These are phyloP conservation scores for Rhingia campestris DNA, from an alignment of 2,888 invertebrate genomes.

Conservation along the genomic window DNA sequence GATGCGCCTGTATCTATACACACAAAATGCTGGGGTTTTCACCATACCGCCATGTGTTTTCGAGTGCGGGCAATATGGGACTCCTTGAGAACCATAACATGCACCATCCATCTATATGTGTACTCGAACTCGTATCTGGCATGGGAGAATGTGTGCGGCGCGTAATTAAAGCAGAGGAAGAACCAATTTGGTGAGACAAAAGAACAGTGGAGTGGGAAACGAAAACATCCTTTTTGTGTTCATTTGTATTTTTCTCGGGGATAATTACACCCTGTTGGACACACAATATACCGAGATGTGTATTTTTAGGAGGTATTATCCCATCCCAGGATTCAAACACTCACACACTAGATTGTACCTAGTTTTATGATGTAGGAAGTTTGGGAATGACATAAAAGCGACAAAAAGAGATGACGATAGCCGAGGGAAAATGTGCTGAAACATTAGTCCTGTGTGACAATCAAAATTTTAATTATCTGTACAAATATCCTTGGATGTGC, in stretches of 20 bases:
- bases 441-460: constrained; percentile 65
- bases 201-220: constrained; percentile 18
- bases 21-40: constrained; percentile 40
- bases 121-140: not conserved
- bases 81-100: constrained; percentile 45
- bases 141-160: constrained; percentile 55
- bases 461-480: constrained; percentile 68
- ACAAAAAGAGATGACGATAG: not conserved
- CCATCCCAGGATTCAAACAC: constrained; percentile 12
- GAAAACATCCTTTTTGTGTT: constrained; percentile 34
- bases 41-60: constrained; percentile 30
- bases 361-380: too few species aligned
- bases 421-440: constrained; percentile 16
- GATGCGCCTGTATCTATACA: too few species aligned
- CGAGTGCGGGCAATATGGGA: constrained; percentile 49
- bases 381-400: constrained; percentile 8
- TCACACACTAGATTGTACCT: too few species aligned
- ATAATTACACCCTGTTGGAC: constrained; percentile 60
- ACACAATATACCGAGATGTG: not conserved
- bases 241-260: constrained; percentile 41
- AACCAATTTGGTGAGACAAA: constrained; percentile 62
- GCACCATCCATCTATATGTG: not conserved
- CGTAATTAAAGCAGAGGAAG: constrained; percentile 67
- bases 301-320: constrained; percentile 37
- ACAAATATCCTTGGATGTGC: constrained; percentile 53